Percentiles rank a stretch among this genome's conserved stretches.
Evolutionary conservation across 2,113 vertebrate species (phyloP).

Genomic region (Hypomesus transpacificus): DNA sequence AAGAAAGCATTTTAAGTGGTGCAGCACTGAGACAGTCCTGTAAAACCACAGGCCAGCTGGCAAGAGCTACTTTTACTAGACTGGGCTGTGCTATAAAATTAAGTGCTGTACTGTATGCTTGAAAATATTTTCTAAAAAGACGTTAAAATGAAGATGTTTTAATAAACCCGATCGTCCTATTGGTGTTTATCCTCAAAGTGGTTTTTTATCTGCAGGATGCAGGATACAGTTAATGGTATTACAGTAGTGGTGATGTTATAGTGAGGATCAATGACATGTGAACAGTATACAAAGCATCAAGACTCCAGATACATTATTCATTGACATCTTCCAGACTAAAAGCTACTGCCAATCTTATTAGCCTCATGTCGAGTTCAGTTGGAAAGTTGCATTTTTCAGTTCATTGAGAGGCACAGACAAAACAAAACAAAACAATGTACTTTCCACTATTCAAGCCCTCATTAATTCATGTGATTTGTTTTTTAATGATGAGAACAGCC

Average conservation of each 20-base stretch:
- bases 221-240: too few species aligned
- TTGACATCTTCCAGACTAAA: too few species aligned
- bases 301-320: too few species aligned
- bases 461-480: too few species aligned
- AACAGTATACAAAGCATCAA: too few species aligned
- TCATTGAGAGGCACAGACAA: neutral
- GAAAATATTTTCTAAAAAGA: conserved; percentile 42
- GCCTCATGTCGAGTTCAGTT: neutral
- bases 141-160: conserved; percentile 28
- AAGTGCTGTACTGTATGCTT: conserved; percentile 53
- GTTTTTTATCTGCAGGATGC: neutral
- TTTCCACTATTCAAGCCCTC: too few species aligned
- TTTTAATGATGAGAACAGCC: too few species aligned
- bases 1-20: conserved; percentile 53
- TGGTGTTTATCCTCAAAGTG: too few species aligned
- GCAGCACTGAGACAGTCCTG: conserved; percentile 40
- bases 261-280: too few species aligned
- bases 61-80: conserved; percentile 51
- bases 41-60: conserved; percentile 59
- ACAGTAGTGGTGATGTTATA: too few species aligned
- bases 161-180: conserved; percentile 7
- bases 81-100: conserved; percentile 51
- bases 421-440: neutral
- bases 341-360: neutral
- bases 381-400: neutral